These are phyloP conservation scores for Drosophila sulfurigaster DNA, from an alignment of 1,140 invertebrate genomes.

Conservation along the genomic window DNA sequence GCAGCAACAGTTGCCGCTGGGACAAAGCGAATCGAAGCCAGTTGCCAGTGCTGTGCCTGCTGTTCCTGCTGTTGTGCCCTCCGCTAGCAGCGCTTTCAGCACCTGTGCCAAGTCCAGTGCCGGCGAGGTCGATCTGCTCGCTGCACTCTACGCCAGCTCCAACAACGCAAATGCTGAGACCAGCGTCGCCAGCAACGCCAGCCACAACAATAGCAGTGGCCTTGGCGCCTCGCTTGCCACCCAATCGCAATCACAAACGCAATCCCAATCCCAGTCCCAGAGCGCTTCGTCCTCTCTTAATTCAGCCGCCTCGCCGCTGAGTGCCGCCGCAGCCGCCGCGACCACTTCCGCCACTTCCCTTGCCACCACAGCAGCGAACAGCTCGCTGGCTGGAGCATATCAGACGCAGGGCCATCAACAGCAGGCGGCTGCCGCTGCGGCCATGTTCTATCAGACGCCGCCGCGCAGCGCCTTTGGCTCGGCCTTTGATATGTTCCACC, in stretches of 20 bases:
- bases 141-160: constrained; percentile 69
- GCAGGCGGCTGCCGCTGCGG: constrained; percentile 56
- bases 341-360: constrained; percentile 11
- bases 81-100: constrained; percentile 79
- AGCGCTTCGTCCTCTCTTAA: constrained; percentile 74
- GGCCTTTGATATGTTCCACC: constrained; percentile 85
- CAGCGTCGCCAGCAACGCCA: constrained; percentile 20
- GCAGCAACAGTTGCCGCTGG: constrained; percentile 8
- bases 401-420: constrained; percentile 61
- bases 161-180: constrained; percentile 41
- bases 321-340: constrained; percentile 34
- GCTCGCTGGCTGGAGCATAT: constrained; percentile 71
- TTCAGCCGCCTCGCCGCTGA: constrained; percentile 72
- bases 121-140: constrained; percentile 64
- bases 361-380: constrained; percentile 22
- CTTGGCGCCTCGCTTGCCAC: constrained; percentile 77
- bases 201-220: constrained; percentile 78
- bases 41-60: constrained; percentile 14
- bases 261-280: constrained; percentile 58
- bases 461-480: constrained; percentile 79
- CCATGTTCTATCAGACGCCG: constrained; percentile 84
- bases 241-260: constrained; percentile 56
- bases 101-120: constrained; percentile 60
- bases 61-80: constrained; percentile 62
- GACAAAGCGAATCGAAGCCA: constrained; percentile 22